Conservation (phyloP, 2,888 invertebrate species). For the Blastobasis adustella region DNA sequence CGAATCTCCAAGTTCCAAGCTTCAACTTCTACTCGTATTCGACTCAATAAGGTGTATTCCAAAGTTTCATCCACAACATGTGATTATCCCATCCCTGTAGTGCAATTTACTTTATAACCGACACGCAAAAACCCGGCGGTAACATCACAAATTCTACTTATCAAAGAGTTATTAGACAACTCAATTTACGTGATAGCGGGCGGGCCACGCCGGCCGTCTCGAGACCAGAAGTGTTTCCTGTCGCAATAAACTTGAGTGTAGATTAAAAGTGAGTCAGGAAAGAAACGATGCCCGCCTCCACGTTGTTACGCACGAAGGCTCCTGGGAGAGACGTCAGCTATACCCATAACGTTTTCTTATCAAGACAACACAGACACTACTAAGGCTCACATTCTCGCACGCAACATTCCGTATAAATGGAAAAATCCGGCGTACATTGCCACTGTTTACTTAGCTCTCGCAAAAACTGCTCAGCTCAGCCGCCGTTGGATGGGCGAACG, state of each 20-base stretch:
- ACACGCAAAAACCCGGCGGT: no score
- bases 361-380: conserved; percentile 40
- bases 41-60: no score
- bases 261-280: conserved; percentile 45
- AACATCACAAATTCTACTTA: conserved; percentile 1
- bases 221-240: conserved; percentile 9
- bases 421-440: conserved; percentile 16
- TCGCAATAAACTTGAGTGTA: conserved; percentile 27
- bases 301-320: conserved; percentile 42
- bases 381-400: conserved; percentile 9
- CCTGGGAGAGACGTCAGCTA: conserved; percentile 45
- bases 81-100: no score
- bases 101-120: no score
- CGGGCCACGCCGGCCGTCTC: neutral
- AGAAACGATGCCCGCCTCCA: conserved; percentile 32
- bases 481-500: conserved; percentile 8
- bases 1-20: no score
- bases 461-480: neutral
- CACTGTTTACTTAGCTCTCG: neutral
- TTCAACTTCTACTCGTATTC: no score
- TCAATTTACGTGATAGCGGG: neutral
- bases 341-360: conserved; percentile 57
- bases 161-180: conserved; percentile 2
- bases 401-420: conserved; percentile 12
- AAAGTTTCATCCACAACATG: no score